Evolutionary conservation across 1,140 invertebrate species (phyloP).

Genomic region (Dreissena polymorpha): DNA sequence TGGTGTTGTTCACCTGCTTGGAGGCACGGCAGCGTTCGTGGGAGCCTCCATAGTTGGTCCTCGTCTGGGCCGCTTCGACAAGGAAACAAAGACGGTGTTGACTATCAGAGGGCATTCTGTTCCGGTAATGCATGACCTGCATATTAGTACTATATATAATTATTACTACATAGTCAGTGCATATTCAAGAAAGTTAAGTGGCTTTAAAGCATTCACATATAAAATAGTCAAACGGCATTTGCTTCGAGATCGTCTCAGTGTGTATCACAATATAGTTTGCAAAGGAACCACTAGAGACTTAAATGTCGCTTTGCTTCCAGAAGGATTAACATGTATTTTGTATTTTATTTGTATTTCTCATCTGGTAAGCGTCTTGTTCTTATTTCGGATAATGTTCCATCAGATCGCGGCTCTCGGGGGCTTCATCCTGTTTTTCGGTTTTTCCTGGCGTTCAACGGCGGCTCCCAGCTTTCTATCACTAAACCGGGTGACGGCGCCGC

Average conservation of each 20-base stretch:
- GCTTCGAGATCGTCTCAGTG: too few species aligned
- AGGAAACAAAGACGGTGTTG: conserved; percentile 63
- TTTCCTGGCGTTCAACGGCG: conserved; percentile 84
- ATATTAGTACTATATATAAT: neutral
- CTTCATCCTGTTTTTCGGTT: conserved; percentile 83
- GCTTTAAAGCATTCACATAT: neutral
- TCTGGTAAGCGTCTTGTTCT: too few species aligned
- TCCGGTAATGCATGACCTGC: conserved; percentile 71
- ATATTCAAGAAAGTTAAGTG: neutral
- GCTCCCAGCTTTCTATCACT: conserved; percentile 81
- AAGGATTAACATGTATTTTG: too few species aligned
- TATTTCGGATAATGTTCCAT: neutral
- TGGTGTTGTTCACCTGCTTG: conserved; percentile 81
- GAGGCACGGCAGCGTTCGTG: conserved; percentile 82
- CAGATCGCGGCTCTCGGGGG: conserved; percentile 82
- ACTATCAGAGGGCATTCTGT: conserved; percentile 81
- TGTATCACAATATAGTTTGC: too few species aligned
- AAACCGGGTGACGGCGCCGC: conserved; percentile 79
- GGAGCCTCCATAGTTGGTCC: conserved; percentile 78
- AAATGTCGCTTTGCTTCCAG: too few species aligned
- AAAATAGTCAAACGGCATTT: neutral
- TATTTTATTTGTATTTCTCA: too few species aligned
- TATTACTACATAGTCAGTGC: neutral
- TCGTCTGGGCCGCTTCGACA: conserved; percentile 76
- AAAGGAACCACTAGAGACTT: too few species aligned